A percentile compares a stretch with the other conserved stretches of the same genome.
phyloP scores from a whole-genome alignment of 2,888 invertebrate genomes.

The Trichopoda pennipes region DNA sequence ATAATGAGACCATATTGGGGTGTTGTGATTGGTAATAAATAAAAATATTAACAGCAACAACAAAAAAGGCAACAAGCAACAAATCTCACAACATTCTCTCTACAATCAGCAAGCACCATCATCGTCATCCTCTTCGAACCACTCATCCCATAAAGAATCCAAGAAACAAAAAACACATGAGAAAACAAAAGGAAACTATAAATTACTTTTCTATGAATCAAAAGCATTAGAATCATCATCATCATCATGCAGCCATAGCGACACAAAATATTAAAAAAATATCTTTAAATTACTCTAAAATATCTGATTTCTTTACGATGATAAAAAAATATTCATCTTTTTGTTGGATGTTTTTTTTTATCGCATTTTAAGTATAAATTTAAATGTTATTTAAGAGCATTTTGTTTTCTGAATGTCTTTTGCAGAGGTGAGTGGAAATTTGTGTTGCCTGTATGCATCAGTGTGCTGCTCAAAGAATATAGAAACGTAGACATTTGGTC shows the following conservation, averaged over 20 bases:
- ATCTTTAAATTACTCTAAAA: constrained; percentile 67
- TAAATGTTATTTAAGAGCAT: constrained; percentile 51
- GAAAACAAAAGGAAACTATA: constrained; percentile 78
- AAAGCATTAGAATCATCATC: constrained; percentile 55
- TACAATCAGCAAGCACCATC: constrained; percentile 35
- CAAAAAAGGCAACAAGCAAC: neutral
- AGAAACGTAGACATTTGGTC: constrained; percentile 73
- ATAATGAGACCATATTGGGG: constrained; percentile 73
- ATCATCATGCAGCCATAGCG: constrained; percentile 31
- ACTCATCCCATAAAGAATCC: neutral
- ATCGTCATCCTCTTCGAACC: neutral
- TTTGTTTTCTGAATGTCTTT: constrained; percentile 13
- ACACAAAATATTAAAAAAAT: constrained; percentile 37
- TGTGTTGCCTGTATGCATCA: neutral
- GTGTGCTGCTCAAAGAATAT: constrained; percentile 11
- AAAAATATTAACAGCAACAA: constrained; percentile 45
- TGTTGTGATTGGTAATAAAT: constrained; percentile 61
- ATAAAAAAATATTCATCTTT: constrained; percentile 77
- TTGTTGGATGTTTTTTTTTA: constrained; percentile 19
- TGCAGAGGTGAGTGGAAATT: neutral
- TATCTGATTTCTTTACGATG: constrained; percentile 78
- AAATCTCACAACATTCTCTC: constrained; percentile 45
- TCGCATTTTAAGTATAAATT: constrained; percentile 54
- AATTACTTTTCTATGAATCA: constrained; percentile 79
- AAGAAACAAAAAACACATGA: constrained; percentile 46